These are phyloP conservation scores for Geococcyx californianus DNA, from an alignment of 2,113 vertebrate genomes.

Conservation along the genomic window DNA sequence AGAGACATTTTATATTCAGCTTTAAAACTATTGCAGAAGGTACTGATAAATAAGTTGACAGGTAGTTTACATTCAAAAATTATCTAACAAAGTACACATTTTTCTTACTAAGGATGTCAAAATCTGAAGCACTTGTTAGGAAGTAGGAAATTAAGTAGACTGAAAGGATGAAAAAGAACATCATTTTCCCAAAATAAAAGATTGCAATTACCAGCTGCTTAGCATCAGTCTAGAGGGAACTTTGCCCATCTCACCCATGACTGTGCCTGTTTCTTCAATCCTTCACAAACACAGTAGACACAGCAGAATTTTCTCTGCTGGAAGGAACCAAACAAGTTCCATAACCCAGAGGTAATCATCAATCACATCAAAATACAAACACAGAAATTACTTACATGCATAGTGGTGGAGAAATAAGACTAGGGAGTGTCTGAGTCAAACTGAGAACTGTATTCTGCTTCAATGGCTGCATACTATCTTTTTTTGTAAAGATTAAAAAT, in stretches of 20 bases:
- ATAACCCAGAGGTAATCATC: background rate
- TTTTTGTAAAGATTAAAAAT: background rate
- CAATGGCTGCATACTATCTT: background rate
- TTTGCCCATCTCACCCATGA: background rate
- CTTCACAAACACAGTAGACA: background rate
- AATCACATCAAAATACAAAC: accelerated
- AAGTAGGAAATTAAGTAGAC: background rate
- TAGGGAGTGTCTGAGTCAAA: background rate
- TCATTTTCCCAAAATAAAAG: background rate
- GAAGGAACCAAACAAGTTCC: background rate
- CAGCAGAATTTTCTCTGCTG: background rate
- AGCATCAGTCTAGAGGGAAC: background rate
- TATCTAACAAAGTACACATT: background rate
- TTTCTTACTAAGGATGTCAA: background rate
- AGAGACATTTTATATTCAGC: background rate
- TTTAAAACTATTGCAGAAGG: background rate
- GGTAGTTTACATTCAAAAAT: background rate
- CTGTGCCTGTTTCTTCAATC: background rate
- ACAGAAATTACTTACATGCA: background rate
- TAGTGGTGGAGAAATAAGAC: background rate
- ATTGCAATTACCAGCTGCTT: background rate
- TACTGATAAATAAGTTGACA: background rate
- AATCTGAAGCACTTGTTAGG: background rate
- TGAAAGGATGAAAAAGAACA: background rate
- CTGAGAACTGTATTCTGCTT: background rate